Base-by-base conservation (phyloP, 1,140 invertebrate species). In the Caenorhabditis briggsae region DNA sequence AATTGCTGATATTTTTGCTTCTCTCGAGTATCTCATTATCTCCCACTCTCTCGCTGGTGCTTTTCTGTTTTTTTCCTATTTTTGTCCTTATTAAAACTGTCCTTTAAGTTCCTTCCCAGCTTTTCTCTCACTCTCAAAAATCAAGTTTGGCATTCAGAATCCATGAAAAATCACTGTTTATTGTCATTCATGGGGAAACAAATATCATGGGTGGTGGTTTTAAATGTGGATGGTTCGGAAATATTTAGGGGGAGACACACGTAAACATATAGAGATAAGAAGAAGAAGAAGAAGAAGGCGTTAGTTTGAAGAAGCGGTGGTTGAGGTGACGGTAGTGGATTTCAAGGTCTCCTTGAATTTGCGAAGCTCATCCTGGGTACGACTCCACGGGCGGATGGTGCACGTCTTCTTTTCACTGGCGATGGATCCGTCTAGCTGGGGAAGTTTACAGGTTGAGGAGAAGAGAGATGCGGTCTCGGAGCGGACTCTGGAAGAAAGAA, bases 341-440 rank as follows among this genome's bases (percentile, higher is more conserved):
- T 82, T 88, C 65, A 56, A 74, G 61, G 84, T 85, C 41, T 85
- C 61, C 53, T 85, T 85, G 84, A 85, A 85, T 43, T 85, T 85
- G 9, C 84, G 53, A 25, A 85, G 53, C 18, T 85, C 84, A 14
- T 85, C 84, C 12, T 85, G 84, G 20, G 84, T 85, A 33, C 84
- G 61, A 43, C 64, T 74, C 84, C 84, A 85, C n/a, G 84, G 84
- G 7, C 84, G 61, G 14, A 59, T 58, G 16, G 84, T 65, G 65
- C 84, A 85, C 46, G 84, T 65, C 23, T 58, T 61, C 64, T 85
- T 85, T 25, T 85, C 46, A 16, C 65, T 61, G 43, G 61, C 48
- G 5, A 70, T 20, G 5, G 61, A 55, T 0, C 61, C 84, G 12
- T 85, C 84, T 3, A 85, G 84, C 2, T 25, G 20, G 2, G 84